Evolutionary conservation across 2,113 vertebrate genomes (phyloP).

Genomic region (Scomber scombrus): DNA sequence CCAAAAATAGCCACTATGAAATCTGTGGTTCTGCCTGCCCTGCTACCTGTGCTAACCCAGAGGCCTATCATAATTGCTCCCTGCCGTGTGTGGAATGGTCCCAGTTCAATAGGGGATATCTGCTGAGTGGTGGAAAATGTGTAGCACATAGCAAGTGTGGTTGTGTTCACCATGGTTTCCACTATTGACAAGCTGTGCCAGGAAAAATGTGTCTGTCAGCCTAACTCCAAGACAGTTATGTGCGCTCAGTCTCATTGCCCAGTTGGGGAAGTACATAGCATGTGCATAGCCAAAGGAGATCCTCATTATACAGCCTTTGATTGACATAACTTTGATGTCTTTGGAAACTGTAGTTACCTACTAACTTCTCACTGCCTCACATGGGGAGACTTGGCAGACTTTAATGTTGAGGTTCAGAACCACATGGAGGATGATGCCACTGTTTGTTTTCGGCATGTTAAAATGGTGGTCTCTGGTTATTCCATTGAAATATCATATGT

Average conservation of each 20-base stretch:
- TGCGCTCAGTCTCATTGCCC: conserved; percentile 48
- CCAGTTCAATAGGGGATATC: conserved; percentile 61
- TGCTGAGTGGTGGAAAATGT: conserved; percentile 62
- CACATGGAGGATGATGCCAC: conserved; percentile 36
- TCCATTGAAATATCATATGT: conserved; percentile 47
- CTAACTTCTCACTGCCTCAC: conserved; percentile 59
- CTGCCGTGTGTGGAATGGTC: conserved; percentile 66
- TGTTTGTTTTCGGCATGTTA: conserved; percentile 52
- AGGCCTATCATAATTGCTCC: conserved; percentile 37
- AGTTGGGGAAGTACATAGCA: conserved; percentile 17
- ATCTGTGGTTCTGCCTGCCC: conserved; percentile 60
- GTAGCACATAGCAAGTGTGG: conserved; percentile 66
- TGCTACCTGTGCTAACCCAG: conserved; percentile 59
- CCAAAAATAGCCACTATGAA: conserved; percentile 69
- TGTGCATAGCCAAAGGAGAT: conserved; percentile 64
- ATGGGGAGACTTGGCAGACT: conserved; percentile 32
- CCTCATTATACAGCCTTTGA: conserved; percentile 80
- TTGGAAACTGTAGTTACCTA: conserved; percentile 76
- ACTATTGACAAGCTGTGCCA: conserved; percentile 65
- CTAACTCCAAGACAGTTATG: conserved; percentile 36
- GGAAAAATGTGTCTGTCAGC: conserved; percentile 66
- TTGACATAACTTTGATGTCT: conserved; percentile 63
- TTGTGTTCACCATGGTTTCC: conserved; percentile 71
- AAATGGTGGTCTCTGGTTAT: conserved; percentile 52
- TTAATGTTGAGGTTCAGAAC: conserved; percentile 61